Conservation (phyloP, 2,797 vertebrate genomes). For the Chrosomus eos region DNA sequence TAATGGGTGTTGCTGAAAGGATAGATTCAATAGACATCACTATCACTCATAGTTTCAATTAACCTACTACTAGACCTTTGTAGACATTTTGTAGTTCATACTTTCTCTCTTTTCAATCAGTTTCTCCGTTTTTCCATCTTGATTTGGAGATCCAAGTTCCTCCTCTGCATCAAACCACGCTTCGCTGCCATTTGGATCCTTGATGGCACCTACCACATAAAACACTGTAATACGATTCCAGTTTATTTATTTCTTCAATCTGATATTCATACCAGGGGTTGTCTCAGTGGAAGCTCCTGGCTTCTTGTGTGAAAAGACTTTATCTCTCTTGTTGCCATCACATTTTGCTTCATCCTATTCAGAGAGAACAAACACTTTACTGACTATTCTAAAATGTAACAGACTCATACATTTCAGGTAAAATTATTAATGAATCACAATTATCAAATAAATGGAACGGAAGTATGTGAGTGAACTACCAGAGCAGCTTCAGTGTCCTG, state of each 20-base stretch:
- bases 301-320: not conserved
- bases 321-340: not conserved
- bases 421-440: not conserved
- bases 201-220: constrained; percentile 36
- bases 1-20: not conserved
- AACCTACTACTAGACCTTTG: constrained; percentile 28
- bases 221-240: not conserved
- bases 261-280: constrained; percentile 34
- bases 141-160: constrained; percentile 52
- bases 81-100: not conserved
- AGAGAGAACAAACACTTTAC: not conserved
- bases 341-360: constrained; percentile 14
- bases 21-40: not conserved
- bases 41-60: not conserved
- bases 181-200: constrained; percentile 62
- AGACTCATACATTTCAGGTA: not conserved
- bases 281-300: not conserved
- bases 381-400: not conserved
- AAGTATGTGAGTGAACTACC: not conserved
- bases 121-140: constrained; percentile 4
- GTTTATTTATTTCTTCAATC: not conserved
- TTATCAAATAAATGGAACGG: not conserved
- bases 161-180: constrained; percentile 77
- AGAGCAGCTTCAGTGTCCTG: not conserved
- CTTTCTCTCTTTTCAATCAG: not conserved